Base-by-base conservation (phyloP, 1,140 invertebrate genomes). In the Drosophila sturtevanti region DNA sequence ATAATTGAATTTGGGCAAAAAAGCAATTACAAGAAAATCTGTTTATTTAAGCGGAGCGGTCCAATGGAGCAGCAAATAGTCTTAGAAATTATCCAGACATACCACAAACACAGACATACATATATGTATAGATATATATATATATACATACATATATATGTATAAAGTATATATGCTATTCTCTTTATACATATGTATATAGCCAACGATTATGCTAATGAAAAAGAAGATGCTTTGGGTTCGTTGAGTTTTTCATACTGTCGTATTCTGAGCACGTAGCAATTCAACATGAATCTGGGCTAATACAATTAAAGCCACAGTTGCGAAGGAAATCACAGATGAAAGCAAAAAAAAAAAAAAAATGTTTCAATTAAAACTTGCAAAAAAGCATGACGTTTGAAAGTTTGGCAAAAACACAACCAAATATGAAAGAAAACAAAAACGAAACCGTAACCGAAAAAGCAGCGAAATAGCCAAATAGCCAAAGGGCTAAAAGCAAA, bases 21-120 rank as follows among this genome's bases (percentile, higher is more conserved):
- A 82, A 82, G 82, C 82, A 86, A 86, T 86, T 86, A 87, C 82
- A 72, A 37, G 60, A 69, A 48, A 86, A 82, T 82, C 68, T 82
- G 84, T 86, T 86, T 79, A 54, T 79, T 86, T 79, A 87, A 72
- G 84, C 68, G 67, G 60, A 64, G 70, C 70, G 77, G 64, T 55
- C 62, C 66, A 80, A 72, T 71, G 72, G 35, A 41, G 27, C 59
- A 41, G 41, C 44, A 62, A 72, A 48, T 38, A 41, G 70, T 37
- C 38, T 56, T 68, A 63, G 38, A 18, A 60, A 52, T 72, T 51
- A 56, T 18, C 54, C 27, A 64, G 34, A 10, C 63, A 37, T 22
- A 41, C 31, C 12, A 38, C 37, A 16, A 38, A 51, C 21, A 22
- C 41, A 27, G n/a, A n/a, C 22, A 38, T 37, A 24, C 12, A 35